Evolutionary conservation across 1,140 invertebrate genomes (phyloP), one percentile per base, ranked within the genome.

Genomic region (Schlechtendalia chinensis): DNA sequence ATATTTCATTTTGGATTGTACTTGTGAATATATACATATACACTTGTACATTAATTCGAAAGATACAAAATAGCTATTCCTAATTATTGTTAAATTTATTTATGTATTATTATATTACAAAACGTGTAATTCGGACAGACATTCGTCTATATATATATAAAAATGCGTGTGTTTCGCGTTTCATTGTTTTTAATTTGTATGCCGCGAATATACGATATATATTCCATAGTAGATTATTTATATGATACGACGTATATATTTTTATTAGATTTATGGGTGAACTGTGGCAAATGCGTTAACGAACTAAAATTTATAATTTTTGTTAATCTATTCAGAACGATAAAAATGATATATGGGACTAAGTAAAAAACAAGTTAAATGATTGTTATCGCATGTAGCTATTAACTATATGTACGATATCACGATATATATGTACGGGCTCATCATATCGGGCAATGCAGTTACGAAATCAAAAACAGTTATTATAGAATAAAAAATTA

Each of bases 341-440:
- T 77, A 77, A 77, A 77, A 77, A 58, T 77, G 74, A 77, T 77
- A 77, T 58, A 77, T 61, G 22, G 32, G 14, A 2, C 14, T 12
- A 58, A 47, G 32, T 77, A 45, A 77, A 77, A 77, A 77, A 61
- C 74, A 59, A 77, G 74, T 77, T 77, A 39, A 59, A 56, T 77
- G 56, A 45, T 77, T 77, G n/a, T 77, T 59, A 77, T 77, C 54
- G 27, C 19, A 19, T 39, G n/a, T 45, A 75, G 54, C 32, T 75
- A 75, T 75, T 75, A 75, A 59, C 58, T 29, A 39, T 59, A 47
- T 39, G 45, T 24, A 32, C 12, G 1, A 32, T 3, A 14, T n/a
- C 16, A 50, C 27, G 19, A 50, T 27, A 61, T 32, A 65, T 67
- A 22, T 22, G 14, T 6, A 50, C 8, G 14, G 12, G 11, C 54